A percentile compares a stretch with the other conserved stretches of the same genome.
Conservation (phyloP, 2,888 invertebrate genomes). For the Lepetodrilus schrolli region DNA sequence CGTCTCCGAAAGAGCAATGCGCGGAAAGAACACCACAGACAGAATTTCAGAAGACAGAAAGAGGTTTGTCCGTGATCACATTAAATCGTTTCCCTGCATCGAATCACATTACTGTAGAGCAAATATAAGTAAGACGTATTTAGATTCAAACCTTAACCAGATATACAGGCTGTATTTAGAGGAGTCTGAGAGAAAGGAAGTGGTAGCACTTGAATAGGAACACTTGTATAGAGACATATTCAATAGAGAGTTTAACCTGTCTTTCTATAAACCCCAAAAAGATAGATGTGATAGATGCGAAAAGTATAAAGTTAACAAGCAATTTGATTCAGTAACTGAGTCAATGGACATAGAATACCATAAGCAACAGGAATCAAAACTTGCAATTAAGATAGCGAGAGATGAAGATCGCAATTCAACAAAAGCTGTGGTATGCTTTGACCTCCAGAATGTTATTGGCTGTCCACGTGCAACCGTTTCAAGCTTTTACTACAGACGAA, state of each 20-base stretch:
- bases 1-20: no score
- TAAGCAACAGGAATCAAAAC: neutral
- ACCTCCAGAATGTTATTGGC: slow-evolving; percentile 18
- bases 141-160: neutral
- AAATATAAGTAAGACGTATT: neutral
- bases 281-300: slow-evolving; percentile 21
- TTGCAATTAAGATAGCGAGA: neutral
- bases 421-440: slow-evolving; percentile 16
- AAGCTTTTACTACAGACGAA: slow-evolving; percentile 30
- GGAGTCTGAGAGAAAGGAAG: neutral
- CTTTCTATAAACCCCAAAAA: slow-evolving; percentile 2
- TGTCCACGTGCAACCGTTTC: slow-evolving; percentile 6
- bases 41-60: neutral
- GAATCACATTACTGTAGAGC: slow-evolving; percentile 27
- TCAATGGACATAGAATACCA: neutral
- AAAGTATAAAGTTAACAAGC: neutral
- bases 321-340: neutral
- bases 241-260: neutral
- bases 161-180: slow-evolving; percentile 20
- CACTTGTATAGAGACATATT: neutral
- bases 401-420: neutral
- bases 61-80: slow-evolving; percentile 4
- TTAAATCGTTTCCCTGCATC: neutral
- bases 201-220: neutral
- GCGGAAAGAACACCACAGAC: neutral